phyloP scores from a whole-genome alignment of 2,113 vertebrate genomes.

The Ailuropoda melanoleuca region DNA sequence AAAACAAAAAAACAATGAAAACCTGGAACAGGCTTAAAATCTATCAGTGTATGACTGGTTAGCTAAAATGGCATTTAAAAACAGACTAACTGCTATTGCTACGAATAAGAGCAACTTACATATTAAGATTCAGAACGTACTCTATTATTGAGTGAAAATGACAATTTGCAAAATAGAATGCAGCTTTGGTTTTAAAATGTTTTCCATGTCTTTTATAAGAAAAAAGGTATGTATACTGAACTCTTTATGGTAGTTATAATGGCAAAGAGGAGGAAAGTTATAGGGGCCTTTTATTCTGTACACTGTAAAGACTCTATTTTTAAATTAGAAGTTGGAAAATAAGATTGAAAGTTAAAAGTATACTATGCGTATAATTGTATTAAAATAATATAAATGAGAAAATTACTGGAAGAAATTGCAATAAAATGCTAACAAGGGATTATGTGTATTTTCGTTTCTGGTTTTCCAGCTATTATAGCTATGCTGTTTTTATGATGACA shows the following conservation, averaged over 20 bases:
- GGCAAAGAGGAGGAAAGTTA: background rate
- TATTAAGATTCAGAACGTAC: background rate
- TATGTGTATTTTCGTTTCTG: slow-evolving; percentile 12
- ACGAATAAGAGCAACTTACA: background rate
- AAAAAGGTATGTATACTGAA: background rate
- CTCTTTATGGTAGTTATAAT: background rate
- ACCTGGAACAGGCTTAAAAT: background rate
- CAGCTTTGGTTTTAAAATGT: slow-evolving; percentile 22
- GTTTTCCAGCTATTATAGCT: slow-evolving; percentile 19
- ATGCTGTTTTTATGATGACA: background rate
- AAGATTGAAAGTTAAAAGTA: background rate
- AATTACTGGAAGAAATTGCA: slow-evolving; percentile 19
- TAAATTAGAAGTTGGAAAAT: slow-evolving; percentile 24
- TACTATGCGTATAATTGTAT: background rate
- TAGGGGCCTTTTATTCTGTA: background rate
- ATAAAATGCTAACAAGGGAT: slow-evolving; percentile 15
- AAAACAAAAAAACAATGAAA: slow-evolving; percentile 1
- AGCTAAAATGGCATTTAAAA: slow-evolving; percentile 30
- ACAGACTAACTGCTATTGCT: background rate
- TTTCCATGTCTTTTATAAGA: slow-evolving; percentile 11
- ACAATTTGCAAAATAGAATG: background rate
- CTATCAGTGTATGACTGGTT: background rate
- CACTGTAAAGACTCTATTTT: background rate
- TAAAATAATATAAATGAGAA: slow-evolving; percentile 48
- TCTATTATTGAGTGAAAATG: slow-evolving; percentile 32